phyloP scores from a whole-genome alignment of 2,888 invertebrate genomes.

The Dryococelus australis region DNA sequence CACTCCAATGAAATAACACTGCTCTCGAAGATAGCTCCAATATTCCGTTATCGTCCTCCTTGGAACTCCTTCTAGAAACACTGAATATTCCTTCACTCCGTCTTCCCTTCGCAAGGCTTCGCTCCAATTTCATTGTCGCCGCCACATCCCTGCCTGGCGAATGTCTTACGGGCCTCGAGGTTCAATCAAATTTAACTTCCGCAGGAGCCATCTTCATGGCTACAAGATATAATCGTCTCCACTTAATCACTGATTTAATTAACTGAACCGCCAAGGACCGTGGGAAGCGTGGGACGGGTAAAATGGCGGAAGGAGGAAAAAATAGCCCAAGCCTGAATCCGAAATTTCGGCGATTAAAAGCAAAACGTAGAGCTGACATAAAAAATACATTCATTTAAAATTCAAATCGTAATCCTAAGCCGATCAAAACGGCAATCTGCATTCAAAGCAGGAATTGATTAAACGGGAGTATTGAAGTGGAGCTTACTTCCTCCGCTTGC shows the following conservation, averaged over 20 bases:
- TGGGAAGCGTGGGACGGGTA: background rate
- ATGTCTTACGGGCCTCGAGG: background rate
- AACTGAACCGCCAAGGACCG: background rate
- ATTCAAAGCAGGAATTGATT: slow-evolving; percentile 28
- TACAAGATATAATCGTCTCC: slow-evolving; percentile 13
- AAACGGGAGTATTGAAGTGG: background rate
- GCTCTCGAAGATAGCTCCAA: background rate
- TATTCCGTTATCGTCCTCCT: background rate
- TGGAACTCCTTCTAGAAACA: background rate
- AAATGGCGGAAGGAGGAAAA: background rate
- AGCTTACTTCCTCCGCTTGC: background rate
- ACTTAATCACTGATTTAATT: slow-evolving; percentile 25
- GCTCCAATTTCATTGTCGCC: background rate
- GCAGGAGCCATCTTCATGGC: background rate
- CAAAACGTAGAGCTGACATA: background rate
- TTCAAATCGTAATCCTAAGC: slow-evolving; percentile 26
- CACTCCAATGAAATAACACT: slow-evolving; percentile 16
- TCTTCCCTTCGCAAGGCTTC: background rate
- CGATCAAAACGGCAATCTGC: slow-evolving; percentile 25
- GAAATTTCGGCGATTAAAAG: background rate
- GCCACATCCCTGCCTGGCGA: background rate
- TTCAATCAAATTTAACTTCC: slow-evolving; percentile 22
- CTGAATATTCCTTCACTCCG: background rate
- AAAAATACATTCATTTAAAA: slow-evolving; percentile 24
- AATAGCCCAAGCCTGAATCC: background rate